Conservation (phyloP, 2,113 vertebrate species). For the Fregata magnificens region DNA sequence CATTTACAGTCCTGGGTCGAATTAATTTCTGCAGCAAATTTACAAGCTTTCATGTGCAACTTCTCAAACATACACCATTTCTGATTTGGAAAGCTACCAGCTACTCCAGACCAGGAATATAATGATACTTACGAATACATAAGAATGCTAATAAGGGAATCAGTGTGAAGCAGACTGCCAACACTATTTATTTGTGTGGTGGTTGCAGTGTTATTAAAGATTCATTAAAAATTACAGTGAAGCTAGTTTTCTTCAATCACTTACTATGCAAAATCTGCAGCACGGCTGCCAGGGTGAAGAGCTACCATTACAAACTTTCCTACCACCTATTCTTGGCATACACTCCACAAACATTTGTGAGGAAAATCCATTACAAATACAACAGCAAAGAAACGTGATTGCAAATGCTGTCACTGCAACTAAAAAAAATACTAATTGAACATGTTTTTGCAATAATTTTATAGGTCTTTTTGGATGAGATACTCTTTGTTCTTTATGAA, state of each 20-base stretch:
- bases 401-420: neutral
- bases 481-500: neutral
- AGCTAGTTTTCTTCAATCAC: neutral
- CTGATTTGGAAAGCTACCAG: neutral
- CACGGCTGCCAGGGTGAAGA: neutral
- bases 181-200: neutral
- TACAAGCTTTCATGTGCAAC: neutral
- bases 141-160: neutral
- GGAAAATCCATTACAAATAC: neutral
- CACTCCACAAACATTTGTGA: neutral
- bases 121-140: neutral
- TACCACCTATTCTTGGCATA: neutral
- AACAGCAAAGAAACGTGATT: neutral
- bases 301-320: neutral
- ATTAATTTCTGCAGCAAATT: neutral
- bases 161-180: neutral
- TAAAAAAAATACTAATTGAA: neutral
- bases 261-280: neutral
- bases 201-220: neutral
- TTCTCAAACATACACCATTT: neutral
- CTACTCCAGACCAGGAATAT: neutral
- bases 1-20: neutral
- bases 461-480: neutral
- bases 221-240: neutral
- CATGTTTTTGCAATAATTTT: neutral